These are phyloP conservation scores for Synergus laeviventris DNA, from an alignment of 2,888 invertebrate species.

Conservation along the genomic window DNA sequence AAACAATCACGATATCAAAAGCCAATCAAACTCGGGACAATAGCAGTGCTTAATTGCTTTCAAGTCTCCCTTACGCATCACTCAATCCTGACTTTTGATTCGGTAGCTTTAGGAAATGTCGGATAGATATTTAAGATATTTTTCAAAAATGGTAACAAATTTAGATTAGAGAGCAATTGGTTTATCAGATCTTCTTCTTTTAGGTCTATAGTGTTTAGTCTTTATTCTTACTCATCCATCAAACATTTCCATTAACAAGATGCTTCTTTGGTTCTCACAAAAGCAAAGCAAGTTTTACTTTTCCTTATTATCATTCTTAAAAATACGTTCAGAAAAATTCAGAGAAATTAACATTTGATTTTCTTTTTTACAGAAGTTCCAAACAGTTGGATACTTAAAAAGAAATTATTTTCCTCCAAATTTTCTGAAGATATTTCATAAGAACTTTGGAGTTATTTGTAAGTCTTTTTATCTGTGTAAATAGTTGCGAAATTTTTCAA, in stretches of 20 bases:
- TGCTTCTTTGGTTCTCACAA: conserved; percentile 11
- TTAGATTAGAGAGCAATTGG: not conserved
- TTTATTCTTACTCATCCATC: not conserved
- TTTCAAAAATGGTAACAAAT: not conserved
- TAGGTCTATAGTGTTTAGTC: not conserved
- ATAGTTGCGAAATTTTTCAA: not conserved
- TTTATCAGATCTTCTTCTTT: not conserved
- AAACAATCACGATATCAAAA: conserved; percentile 34
- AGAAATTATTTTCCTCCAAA: not conserved
- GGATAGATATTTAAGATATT: not conserved
- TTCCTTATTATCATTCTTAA: not conserved
- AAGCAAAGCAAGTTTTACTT: not conserved
- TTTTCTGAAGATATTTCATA: not conserved
- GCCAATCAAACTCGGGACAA: conserved; percentile 36
- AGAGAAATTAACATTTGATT: not conserved
- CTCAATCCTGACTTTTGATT: not conserved
- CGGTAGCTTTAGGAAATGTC: not conserved
- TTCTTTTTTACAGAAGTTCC: not conserved
- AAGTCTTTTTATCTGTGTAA: not conserved
- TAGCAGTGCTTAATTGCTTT: conserved; percentile 24
- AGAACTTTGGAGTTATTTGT: not conserved
- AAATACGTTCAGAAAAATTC: not conserved
- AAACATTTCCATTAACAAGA: not conserved
- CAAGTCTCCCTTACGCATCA: conserved; percentile 13
- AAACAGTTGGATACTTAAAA: not conserved